Base-by-base conservation (phyloP, 2,113 vertebrate species). In the Nicator chloris region DNA sequence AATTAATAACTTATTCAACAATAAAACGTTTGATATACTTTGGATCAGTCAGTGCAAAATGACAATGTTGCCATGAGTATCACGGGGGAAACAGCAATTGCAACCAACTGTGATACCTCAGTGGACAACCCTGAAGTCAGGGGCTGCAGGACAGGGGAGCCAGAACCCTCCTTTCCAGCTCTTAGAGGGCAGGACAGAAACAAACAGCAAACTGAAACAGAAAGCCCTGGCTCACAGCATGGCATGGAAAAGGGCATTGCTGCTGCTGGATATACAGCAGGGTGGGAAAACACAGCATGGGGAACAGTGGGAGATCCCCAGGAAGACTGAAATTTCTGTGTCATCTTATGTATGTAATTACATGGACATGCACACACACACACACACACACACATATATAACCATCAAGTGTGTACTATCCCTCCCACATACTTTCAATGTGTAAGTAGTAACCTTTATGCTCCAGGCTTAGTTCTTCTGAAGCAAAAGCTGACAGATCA, bases 41-140 rank as follows among this genome's bases (percentile, higher is more conserved):
- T 44, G n/a, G 15, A 75, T 47, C 26, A 65, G 23, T 20, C 57
- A 50, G 37, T 30, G 31, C 4, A 5, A 69, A 85, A 65, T 39
- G 16, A 45, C 84, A 70, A 27, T 7, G 4, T 24, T 78, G 26
- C 51, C 50, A 6, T 39, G 39, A 77, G 39, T 45, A 57, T 59
- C 51, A 84, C 11, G 8, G 39, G 63, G 37, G 53, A 75, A 87
- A 18, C 19, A 33, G 56, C 0, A 3, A 26, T 3, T 47, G 35
- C 54, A 73, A 79, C 63, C 47, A 70, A 4, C 37, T 44, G 73
- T 3, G 16, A 4, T 63, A 14, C 4, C 7, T 35, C 51, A 64
- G 57, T 3, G 2, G 37, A 18, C 21, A 82, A 65, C 39, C 60
- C 47, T 1, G 1, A 77, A 35, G 21, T 30, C 1, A 0, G 0